A percentile compares a stretch with the other conserved stretches of the same genome.
Evolutionary conservation across 2,113 vertebrate species (phyloP).

Genomic region (Lepus americanus): DNA sequence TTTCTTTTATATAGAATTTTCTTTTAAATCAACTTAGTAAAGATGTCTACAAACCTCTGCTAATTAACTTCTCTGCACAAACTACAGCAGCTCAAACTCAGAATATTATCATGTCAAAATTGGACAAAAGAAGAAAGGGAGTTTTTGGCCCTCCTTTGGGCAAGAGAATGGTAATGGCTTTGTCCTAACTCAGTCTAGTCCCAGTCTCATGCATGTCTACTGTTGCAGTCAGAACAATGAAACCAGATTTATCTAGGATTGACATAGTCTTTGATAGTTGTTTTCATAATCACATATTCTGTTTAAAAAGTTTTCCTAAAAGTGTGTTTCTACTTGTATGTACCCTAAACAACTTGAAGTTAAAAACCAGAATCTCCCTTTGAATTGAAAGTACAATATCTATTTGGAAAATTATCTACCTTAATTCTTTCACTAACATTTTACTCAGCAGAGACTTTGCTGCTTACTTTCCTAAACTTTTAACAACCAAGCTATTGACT

Average conservation of each 20-base stretch:
- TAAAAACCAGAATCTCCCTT: conserved; percentile 21
- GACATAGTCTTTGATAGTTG: neutral
- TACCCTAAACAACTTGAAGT: neutral
- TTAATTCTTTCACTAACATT: conserved; percentile 34
- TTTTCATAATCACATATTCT: neutral
- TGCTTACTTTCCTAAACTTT: conserved; percentile 15
- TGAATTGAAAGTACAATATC: conserved; percentile 49
- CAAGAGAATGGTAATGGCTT: conserved; percentile 91
- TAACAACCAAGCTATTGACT: neutral
- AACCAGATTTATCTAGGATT: neutral
- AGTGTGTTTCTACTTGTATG: neutral
- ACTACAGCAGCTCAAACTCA: conserved; percentile 95
- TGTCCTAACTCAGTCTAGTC: neutral
- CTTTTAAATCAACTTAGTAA: conserved; percentile 93
- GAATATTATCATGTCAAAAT: conserved; percentile 95
- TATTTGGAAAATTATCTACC: conserved; percentile 7
- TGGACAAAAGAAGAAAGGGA: conserved; percentile 95
- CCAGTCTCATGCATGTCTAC: accelerated
- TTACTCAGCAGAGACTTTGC: neutral
- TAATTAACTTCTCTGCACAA: conserved; percentile 96
- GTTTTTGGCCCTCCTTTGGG: conserved; percentile 93
- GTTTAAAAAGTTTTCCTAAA: neutral
- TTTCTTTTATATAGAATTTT: conserved; percentile 90
- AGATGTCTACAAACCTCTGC: conserved; percentile 92
- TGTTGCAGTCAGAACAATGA: conserved; percentile 4